Evolutionary conservation across 1,140 invertebrate genomes (phyloP), one percentile per base, ranked within the genome.

Genomic region (Lysiphlebus fabarum): DNA sequence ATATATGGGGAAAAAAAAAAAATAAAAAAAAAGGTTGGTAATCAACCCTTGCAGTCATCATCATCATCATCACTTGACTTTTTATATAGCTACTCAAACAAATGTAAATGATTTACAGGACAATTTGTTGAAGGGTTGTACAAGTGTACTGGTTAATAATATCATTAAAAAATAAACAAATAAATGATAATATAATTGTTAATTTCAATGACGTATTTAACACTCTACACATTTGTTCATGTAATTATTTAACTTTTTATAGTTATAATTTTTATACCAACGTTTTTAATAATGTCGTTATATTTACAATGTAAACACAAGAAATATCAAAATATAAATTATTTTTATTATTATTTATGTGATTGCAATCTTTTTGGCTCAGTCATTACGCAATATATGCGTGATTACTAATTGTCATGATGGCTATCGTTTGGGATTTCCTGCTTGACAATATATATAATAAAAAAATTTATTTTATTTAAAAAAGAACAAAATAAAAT

Each of bases 391-490:
- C 67, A 75, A 74, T 47, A 67, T 66, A 73, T 70, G 73, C 70
- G 71, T 74, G 70, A 75, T 75, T 68, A 60, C 68, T 74, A 74
- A 75, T 76, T 75, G 67, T 57, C 56, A 58, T 56, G 71, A 74
- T 74, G 43, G 56, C 62, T 71, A 73, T 73, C 72, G 59, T 64
- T 69, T 70, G 73, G 72, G 74, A 63, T 56, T 61, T 61, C 59
- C n/a, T 54, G 56, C 54, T 44, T 44, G 57, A 62, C 44, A 47
- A 56, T 57, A 55, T 57, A 43, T 51, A 34, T 26, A 17, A 10
- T 34, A 17, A 17, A 17, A 33, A 34, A 10, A 6, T 49, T 34
- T 17, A 26, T 49, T 49, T 49, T 49, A 49, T 5, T 49, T 2
- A 4, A 40, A 40, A 40, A 40, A 40, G 5, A 40, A 40, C 1